Conservation (phyloP, 2,797 vertebrate genomes). For the Mastacembelus armatus region DNA sequence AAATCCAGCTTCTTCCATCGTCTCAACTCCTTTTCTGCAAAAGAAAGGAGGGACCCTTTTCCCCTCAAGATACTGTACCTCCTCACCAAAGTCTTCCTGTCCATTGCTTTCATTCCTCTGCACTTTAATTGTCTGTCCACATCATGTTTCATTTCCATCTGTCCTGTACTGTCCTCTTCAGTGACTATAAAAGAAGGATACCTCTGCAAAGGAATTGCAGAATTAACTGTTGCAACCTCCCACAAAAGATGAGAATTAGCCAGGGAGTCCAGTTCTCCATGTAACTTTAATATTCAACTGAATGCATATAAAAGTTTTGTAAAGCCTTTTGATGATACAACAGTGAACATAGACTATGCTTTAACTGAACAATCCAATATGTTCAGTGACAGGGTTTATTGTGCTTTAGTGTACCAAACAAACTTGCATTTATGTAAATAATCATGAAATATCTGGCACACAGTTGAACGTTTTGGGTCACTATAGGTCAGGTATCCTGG, state of each 20-base stretch:
- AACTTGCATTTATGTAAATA: no score
- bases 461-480: no score
- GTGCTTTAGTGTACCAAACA: no score
- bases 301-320: no score
- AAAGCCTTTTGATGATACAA: no score
- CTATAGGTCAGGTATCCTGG: no score
- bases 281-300: not conserved
- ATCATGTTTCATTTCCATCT: conserved; percentile 10
- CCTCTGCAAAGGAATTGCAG: conserved; percentile 17
- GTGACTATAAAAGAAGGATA: conserved; percentile 14
- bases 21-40: conserved; percentile 37
- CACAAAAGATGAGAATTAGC: conserved; percentile 7
- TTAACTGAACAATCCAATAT: no score
- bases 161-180: not conserved
- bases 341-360: no score
- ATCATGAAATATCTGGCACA: no score
- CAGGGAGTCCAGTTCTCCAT: not conserved
- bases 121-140: conserved; percentile 31
- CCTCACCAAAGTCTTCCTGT: conserved; percentile 22
- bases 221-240: conserved; percentile 32
- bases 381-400: no score
- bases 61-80: conserved; percentile 28
- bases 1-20: conserved; percentile 75
- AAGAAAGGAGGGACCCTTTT: conserved; percentile 31
- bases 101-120: conserved; percentile 29